These are phyloP conservation scores for Phalacrocorax carbo DNA, from an alignment of 2,113 vertebrate genomes.

Conservation along the genomic window DNA sequence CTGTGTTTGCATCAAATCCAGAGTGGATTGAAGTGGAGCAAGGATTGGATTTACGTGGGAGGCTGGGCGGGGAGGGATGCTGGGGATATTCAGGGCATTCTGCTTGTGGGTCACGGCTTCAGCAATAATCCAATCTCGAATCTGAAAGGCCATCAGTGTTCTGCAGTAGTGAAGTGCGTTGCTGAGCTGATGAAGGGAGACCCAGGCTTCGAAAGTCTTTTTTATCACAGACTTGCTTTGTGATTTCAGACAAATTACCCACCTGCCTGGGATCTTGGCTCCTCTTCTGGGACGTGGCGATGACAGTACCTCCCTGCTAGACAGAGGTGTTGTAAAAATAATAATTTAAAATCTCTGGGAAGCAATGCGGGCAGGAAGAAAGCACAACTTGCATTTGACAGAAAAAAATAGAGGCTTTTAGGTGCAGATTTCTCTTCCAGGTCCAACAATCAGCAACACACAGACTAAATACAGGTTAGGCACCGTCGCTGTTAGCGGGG, in stretches of 20 bases:
- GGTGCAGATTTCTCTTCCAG: neutral
- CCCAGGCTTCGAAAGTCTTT: neutral
- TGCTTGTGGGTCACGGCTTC: neutral
- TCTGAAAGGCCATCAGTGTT: neutral
- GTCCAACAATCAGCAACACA: neutral
- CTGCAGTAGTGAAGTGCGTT: neutral
- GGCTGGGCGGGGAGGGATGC: too few relatives aligned
- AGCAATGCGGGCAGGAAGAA: neutral
- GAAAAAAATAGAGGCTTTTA: neutral
- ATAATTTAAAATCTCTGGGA: neutral
- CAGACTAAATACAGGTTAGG: neutral
- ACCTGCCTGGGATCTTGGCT: neutral
- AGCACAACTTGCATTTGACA: neutral
- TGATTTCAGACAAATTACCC: neutral
- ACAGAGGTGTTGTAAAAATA: neutral
- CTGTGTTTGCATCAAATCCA: neutral
- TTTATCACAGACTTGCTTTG: neutral
- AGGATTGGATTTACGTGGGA: neutral
- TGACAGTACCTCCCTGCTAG: neutral
- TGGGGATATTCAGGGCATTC: neutral
- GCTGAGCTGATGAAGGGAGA: neutral
- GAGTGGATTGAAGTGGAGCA: neutral
- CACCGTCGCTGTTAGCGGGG: neutral
- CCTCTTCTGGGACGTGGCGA: neutral
- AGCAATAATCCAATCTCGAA: accelerated